Evolutionary conservation across 30 jellyfish, hydroid and myxozoan genomes (phyloP), one percentile per base, ranked within the genome.

Genomic region (Turritopsis dohrnii): DNA sequence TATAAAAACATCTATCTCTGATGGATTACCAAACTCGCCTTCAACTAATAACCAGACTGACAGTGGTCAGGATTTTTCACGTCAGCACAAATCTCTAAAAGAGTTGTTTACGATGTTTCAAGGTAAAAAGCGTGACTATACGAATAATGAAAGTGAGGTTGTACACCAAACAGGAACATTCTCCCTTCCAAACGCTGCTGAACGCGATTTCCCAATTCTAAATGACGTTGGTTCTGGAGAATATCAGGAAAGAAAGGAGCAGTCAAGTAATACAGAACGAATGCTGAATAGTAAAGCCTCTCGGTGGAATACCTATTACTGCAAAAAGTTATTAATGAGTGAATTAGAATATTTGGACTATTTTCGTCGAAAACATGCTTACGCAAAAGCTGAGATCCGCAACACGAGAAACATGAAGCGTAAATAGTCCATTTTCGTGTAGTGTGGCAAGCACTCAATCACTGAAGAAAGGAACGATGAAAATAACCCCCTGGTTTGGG

Each of bases 261-360:
- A 24, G 18, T 23, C 41, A 21, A 71, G 41, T 27, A 80, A 81
- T n/a, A 79, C 66, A 22, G 71, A 27, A 18, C 79, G 75, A 52
- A 81, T 60, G 80, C 28, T 85, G 82, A 94, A 86, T 75, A 94
- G 90, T 25, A 79, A 84, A 21, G 96, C 84, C 28, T 60, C 96
- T 13, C 86, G 82, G 1, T 85, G 95, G 96, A 94, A 94, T 80
- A 54, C 80, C 52, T 89, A 94, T 82, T 86, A 88, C 79, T 94
- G 99, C 86, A 82, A 89, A 83, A 94, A 94, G 79, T 83, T 94
- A 74, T 72, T 94, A 41, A 85, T 89, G 96, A 53, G 89, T 1
- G 99, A 94, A 84, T 52, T 86, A 30, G 96, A 86, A 71, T 94
- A 94, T 77, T 82, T 94, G 77, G 94, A 94, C 65, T 94, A 94